A percentile compares a stretch with the other conserved stretches of the same genome.
Evolutionary conservation across 2,888 invertebrate genomes (phyloP).

Genomic region (Platypus cylindrus): DNA sequence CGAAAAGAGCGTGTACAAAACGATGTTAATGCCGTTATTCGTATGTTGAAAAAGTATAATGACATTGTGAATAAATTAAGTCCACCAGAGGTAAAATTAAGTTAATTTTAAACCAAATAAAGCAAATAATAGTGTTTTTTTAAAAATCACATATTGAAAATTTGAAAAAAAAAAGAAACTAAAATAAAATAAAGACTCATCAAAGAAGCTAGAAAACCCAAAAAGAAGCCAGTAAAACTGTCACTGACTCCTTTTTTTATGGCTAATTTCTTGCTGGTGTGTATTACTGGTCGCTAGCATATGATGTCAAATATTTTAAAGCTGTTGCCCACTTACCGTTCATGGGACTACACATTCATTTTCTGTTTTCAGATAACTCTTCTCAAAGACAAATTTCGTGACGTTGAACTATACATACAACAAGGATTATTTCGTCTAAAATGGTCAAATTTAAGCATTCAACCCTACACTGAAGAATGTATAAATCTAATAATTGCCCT

Average conservation of each 20-base stretch:
- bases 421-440: constrained; percentile 72
- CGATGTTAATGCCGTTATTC: constrained; percentile 48
- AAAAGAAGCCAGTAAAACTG: too few relatives aligned
- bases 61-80: constrained; percentile 49
- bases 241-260: too few relatives aligned
- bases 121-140: too few relatives aligned
- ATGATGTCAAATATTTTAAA: too few relatives aligned
- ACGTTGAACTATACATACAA: constrained; percentile 62
- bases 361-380: constrained; percentile 51
- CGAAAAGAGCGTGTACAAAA: constrained; percentile 50
- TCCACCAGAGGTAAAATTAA: constrained; percentile 57
- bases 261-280: too few relatives aligned
- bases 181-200: too few relatives aligned
- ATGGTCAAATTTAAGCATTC: constrained; percentile 76
- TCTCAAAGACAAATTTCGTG: constrained; percentile 52
- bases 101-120: constrained; percentile 1
- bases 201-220: too few relatives aligned
- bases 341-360: too few relatives aligned
- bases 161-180: too few relatives aligned
- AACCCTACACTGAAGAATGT: constrained; percentile 54
- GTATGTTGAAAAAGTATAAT: constrained; percentile 54
- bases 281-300: too few relatives aligned
- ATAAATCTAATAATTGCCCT: constrained; percentile 44
- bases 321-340: too few relatives aligned
- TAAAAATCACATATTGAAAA: too few relatives aligned